Evolutionary conservation across 2,113 vertebrate genomes (phyloP).

Genomic region (Hippocampus mohnikei): DNA sequence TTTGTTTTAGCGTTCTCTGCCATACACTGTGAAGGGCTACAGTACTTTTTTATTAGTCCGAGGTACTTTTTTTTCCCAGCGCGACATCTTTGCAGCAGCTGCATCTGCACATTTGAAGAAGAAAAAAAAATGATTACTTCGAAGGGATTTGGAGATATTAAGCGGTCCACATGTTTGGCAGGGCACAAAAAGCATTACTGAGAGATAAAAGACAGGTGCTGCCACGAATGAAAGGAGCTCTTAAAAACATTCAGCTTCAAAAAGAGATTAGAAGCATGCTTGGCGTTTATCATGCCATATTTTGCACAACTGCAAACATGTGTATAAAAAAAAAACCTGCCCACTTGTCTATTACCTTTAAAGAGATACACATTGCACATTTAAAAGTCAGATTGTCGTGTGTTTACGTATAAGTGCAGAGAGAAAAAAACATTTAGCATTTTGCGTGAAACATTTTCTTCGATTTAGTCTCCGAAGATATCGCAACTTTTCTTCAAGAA

Average conservation of each 20-base stretch:
- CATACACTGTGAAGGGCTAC: too few relatives aligned
- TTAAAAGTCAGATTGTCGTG: too few relatives aligned
- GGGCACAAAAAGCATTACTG: constrained; percentile 16
- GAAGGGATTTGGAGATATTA: constrained; percentile 29
- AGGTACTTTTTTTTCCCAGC: too few relatives aligned
- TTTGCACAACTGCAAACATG: constrained; percentile 25
- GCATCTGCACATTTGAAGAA: constrained; percentile 13
- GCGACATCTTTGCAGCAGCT: constrained; percentile 8
- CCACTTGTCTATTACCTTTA: neutral
- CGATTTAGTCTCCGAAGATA: too few relatives aligned
- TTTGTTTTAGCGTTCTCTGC: too few relatives aligned
- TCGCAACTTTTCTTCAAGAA: too few relatives aligned
- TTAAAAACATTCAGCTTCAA: constrained; percentile 3
- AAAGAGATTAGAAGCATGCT: neutral
- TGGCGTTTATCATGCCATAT: constrained; percentile 28
- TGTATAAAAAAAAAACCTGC: constrained; percentile 13
- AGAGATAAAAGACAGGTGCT: constrained; percentile 39
- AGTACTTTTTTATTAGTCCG: neutral
- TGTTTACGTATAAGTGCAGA: too few relatives aligned
- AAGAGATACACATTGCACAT: neutral
- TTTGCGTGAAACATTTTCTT: too few relatives aligned
- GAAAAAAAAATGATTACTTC: constrained; percentile 7
- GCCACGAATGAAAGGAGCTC: neutral
- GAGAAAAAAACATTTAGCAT: too few relatives aligned
- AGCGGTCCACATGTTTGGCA: constrained; percentile 27